These are phyloP conservation scores for Podarcis lilfordi DNA, from an alignment of 2,797 vertebrate species.

Conservation along the genomic window DNA sequence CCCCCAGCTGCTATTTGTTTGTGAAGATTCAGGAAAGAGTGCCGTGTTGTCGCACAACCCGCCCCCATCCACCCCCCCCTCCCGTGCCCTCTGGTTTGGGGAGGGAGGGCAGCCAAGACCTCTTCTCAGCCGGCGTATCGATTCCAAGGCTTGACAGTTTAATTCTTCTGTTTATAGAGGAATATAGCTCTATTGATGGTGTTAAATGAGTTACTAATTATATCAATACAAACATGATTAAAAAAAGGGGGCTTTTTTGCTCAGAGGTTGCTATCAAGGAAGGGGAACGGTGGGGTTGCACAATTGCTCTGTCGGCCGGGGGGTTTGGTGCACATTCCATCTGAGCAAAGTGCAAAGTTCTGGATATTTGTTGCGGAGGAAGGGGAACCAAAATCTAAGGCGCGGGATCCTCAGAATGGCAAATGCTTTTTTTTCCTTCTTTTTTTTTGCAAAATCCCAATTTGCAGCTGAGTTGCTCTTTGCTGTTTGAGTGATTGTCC, in stretches of 20 bases:
- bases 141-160: slow-evolving; percentile 66
- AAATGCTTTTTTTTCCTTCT: background rate
- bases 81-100: background rate
- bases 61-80: no score
- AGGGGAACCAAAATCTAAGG: no score
- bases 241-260: slow-evolving; percentile 71
- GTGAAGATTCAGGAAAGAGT: background rate
- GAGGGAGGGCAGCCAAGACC: fast-evolving
- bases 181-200: slow-evolving; percentile 74
- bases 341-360: background rate
- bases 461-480: background rate
- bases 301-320: background rate
- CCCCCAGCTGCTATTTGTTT: no score
- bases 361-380: fast-evolving
- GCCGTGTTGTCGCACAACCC: no score
- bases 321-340: background rate
- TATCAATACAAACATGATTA: slow-evolving; percentile 77
- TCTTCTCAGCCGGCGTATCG: background rate
- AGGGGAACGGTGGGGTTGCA: slow-evolving; percentile 29
- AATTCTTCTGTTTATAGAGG: slow-evolving; percentile 76
- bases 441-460: no score
- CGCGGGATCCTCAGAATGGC: background rate
- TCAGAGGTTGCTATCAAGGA: slow-evolving; percentile 60
- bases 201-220: slow-evolving; percentile 79
- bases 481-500: no score